Conservation (phyloP, 2,113 vertebrate genomes). For the Tupaia chinensis region DNA sequence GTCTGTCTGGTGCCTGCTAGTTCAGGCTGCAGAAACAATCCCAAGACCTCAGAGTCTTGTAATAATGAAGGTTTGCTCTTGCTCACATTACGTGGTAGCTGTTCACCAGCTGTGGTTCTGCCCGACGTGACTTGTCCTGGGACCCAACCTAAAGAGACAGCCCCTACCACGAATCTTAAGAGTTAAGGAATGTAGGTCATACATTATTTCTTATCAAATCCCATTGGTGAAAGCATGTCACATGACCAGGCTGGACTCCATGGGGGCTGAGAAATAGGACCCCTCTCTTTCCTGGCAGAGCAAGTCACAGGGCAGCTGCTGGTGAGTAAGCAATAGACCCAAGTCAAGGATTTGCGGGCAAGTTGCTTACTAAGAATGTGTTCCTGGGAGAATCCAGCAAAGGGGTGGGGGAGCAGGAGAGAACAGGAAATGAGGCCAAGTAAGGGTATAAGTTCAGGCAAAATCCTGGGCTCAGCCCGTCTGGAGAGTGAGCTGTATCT, state of each 20-base stretch:
- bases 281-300: background rate
- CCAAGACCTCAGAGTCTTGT: background rate
- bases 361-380: conserved; percentile 60
- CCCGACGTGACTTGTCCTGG: background rate
- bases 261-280: background rate
- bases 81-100: background rate
- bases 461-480: conserved; percentile 46
- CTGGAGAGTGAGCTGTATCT: conserved; percentile 61
- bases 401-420: background rate
- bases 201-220: background rate
- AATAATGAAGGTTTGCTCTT: background rate
- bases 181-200: background rate
- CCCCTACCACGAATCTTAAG: background rate
- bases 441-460: conserved; percentile 62
- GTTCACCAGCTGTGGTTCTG: background rate
- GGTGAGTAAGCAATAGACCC: conserved; percentile 64
- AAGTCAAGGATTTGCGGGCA: conserved; percentile 56
- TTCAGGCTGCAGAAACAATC: background rate
- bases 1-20: too few relatives aligned
- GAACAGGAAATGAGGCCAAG: conserved; percentile 42
- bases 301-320: conserved; percentile 31
- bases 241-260: background rate
- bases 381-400: conserved; percentile 38
- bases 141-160: background rate
- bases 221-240: background rate